These are phyloP conservation scores for Beris chalybata DNA, from an alignment of 2,888 invertebrate genomes.

Conservation along the genomic window DNA sequence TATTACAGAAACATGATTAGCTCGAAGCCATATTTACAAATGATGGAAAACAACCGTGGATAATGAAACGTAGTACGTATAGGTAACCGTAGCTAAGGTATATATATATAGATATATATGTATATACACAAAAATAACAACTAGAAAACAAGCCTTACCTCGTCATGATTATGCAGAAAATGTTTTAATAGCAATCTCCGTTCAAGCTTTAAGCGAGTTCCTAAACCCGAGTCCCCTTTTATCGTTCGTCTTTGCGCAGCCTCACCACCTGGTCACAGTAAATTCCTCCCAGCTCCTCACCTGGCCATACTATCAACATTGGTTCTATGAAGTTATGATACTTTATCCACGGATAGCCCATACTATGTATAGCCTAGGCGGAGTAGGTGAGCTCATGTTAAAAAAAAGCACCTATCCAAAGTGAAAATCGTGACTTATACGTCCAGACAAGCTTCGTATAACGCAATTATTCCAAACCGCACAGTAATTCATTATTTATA, in stretches of 20 bases:
- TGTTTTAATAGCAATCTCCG: conserved; percentile 38
- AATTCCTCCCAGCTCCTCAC: conserved; percentile 17
- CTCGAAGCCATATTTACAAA: conserved; percentile 22
- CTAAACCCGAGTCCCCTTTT: conserved; percentile 18
- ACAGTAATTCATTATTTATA: conserved; percentile 36
- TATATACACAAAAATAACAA: conserved; percentile 4
- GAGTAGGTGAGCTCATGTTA: conserved; percentile 35
- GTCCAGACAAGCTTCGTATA: conserved; percentile 35
- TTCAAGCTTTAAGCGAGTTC: conserved; percentile 23
- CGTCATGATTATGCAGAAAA: conserved; percentile 38
- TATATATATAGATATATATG: background rate
- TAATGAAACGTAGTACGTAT: conserved; percentile 16
- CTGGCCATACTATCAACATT: conserved; percentile 3
- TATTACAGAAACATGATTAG: conserved; percentile 22
- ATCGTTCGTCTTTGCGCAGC: conserved; percentile 18
- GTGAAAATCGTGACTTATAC: conserved; percentile 39
- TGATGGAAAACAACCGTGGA: conserved; percentile 27
- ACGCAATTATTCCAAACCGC: conserved; percentile 36
- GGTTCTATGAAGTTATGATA: background rate
- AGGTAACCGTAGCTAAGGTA: conserved; percentile 12
- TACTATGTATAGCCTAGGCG: conserved; percentile 25
- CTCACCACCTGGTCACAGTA: conserved; percentile 31
- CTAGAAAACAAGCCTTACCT: conserved; percentile 29
- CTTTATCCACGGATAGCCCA: conserved; percentile 14
- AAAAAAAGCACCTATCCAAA: conserved; percentile 21